Evolutionary conservation across 2,797 vertebrate genomes (phyloP), one percentile per base, ranked within the genome.

Genomic region (Pseudochirops corinnae): DNA sequence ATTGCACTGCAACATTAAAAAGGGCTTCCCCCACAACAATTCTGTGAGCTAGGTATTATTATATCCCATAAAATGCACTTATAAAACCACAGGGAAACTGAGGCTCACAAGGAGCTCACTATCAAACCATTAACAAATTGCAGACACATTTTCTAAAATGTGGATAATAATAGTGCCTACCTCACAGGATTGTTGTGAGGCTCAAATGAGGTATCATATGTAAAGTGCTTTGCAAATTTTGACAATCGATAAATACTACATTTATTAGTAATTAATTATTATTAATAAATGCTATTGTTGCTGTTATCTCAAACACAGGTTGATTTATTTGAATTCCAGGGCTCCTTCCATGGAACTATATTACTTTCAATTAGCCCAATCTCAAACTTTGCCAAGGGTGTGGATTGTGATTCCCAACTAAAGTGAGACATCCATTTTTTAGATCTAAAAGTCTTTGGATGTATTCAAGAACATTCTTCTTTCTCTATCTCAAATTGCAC

Each of bases 401-500:
- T 24, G 39, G 26, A 9, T 39, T 39, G 74, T 87, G 39, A 87
- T 46, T 50, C 39, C 74, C 74, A 50, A 10, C 9, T 26, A 50
- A 87, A 26, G 74, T 24, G 39, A 87, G 31, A 24, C 39, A 26
- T 24, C 10, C 21, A 28, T 39, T 50, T 87, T 74, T 87, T 87
- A 1, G 21, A 87, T 9, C 74, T 7, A 50, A 87, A 46, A 87
- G 39, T 87, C 9, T 87, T 87, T 46, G n/a, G n/a, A 39, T 39
- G 21, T 0, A 1, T 24, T 39, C 16, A 5, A 91, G 90, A 91
- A 55, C 10, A 33, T n/a, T 55, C 26, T 53, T 28, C 12, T 93
- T 92, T 95, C 7, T 50, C n/a, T 97, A 62, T 94, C 58, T 93
- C 94, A 95, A 96, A 97, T 26, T 97, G 67, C 93, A 96, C 11